phyloP scores from a whole-genome alignment of 2,113 vertebrate species.

The Corvus hawaiiensis region DNA sequence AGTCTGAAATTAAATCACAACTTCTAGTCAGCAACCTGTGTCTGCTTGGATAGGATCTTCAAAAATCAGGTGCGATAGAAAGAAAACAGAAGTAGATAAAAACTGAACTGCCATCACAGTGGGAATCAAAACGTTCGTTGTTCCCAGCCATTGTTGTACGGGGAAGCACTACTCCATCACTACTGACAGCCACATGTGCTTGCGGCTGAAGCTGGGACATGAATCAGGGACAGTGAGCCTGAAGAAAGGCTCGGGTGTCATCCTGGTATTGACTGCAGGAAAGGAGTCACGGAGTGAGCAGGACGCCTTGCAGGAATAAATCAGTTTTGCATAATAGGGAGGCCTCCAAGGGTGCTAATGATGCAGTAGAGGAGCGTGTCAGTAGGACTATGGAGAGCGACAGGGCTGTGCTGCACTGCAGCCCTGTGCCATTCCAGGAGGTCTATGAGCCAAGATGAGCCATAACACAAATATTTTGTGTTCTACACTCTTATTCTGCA shows the following conservation, averaged over 20 bases:
- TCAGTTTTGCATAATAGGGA: neutral
- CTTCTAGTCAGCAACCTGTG: neutral
- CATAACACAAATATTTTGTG: neutral
- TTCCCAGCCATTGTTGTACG: rapidly evolving
- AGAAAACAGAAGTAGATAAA: neutral
- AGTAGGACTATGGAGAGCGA: neutral
- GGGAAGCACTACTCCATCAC: neutral
- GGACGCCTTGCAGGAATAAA: neutral
- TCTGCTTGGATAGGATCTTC: neutral
- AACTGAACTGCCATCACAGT: neutral
- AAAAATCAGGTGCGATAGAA: neutral
- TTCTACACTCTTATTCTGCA: neutral
- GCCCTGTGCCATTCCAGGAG: neutral
- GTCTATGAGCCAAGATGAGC: neutral
- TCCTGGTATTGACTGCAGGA: neutral
- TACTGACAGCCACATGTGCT: neutral
- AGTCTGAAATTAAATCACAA: neutral
- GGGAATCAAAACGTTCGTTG: neutral
- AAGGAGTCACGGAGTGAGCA: neutral
- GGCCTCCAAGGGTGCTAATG: neutral
- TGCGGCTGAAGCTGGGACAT: neutral
- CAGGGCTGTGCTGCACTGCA: neutral
- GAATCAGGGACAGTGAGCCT: neutral
- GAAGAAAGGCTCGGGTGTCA: neutral
- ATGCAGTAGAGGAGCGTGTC: neutral